Evolutionary conservation across 2,888 invertebrate genomes (phyloP).

Genomic region (Pantelozetes paolii): DNA sequence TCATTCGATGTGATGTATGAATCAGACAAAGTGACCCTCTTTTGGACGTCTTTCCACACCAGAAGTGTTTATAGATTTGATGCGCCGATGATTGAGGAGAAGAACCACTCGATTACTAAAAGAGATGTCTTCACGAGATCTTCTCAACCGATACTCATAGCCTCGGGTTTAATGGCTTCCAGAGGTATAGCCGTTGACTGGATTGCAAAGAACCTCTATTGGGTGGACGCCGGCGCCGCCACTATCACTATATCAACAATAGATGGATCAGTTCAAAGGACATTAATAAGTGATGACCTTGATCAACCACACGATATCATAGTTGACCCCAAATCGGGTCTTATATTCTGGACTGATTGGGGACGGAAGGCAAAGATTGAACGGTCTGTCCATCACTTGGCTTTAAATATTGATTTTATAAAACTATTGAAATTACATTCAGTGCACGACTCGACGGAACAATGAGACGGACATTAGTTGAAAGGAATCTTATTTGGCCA

Average conservation of each 20-base stretch:
- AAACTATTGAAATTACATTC: conserved; percentile 64
- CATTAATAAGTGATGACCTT: conserved; percentile 65
- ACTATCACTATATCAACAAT: conserved; percentile 72
- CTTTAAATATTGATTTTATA: no score
- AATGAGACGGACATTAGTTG: conserved; percentile 58
- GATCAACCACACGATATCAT: conserved; percentile 63
- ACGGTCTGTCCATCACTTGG: conserved; percentile 51
- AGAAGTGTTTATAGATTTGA: conserved; percentile 46
- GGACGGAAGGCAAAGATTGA: conserved; percentile 60
- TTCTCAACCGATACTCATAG: conserved; percentile 31
- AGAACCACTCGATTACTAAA: conserved; percentile 23
- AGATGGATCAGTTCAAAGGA: conserved; percentile 69
- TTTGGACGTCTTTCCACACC: conserved; percentile 47
- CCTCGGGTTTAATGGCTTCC: conserved; percentile 60
- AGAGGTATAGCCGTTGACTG: conserved; percentile 77
- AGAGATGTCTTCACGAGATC: conserved; percentile 28
- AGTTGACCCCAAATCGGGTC: conserved; percentile 63
- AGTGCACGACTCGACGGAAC: conserved; percentile 65
- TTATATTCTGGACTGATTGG: conserved; percentile 69
- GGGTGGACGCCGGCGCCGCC: conserved; percentile 77
- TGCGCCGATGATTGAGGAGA: conserved; percentile 26
- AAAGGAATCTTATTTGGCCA: conserved; percentile 72
- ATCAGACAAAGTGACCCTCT: conserved; percentile 48
- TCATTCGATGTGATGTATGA: conserved; percentile 57
- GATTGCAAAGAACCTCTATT: conserved; percentile 77